Base-by-base conservation (phyloP, 1,140 invertebrate genomes). In the Ephestia elutella region DNA sequence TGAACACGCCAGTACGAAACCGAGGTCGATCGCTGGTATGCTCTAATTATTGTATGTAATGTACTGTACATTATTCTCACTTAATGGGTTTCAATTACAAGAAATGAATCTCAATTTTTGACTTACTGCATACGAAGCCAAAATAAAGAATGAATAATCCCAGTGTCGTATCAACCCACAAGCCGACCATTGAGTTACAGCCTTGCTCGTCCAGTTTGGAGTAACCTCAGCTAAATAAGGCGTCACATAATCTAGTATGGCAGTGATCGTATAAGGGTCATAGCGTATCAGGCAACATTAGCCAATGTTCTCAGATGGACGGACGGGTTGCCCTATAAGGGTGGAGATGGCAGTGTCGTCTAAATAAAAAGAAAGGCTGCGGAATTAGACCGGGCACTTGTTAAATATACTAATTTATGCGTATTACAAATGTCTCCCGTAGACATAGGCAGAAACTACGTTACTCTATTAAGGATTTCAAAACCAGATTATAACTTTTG, bases 221-320 rank as follows among this genome's bases (percentile, higher is more conserved):
- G 38, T 44, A 44, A 44, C 38, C 38, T 44, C n/a, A 44, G 38
- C 38, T 44, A 44, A 44, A 44, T 17, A 44, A 44, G 38, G 38
- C n/a, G 38, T 44, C 5, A 44, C 38, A 44, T 15, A 15, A 44
- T 44, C 38, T 44, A 10, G 38, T 17, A 17, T n/a, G 15, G 38
- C 38, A 3, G 38, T 44, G 38, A 7, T 44, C 38, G 2, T 44
- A 44, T 15, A 44, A 15, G 38, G 38, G 13, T 44, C 38, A 15
- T 44, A 15, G 38, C 13, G 38, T 44, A 13, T 44, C 38, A 44
- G 38, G 5, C 32, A 11, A 10, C 38, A 17, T 44, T 44, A 44
- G 38, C 38, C 38, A 44, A 15, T 44, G 38, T 44, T 44, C n/a
- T 44, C 38, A 44, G 13, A 38, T 38, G 32, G 32, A n/a, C 38